Conservation (phyloP, 2,797 vertebrate genomes). For the Sphenopsis melanotis region DNA sequence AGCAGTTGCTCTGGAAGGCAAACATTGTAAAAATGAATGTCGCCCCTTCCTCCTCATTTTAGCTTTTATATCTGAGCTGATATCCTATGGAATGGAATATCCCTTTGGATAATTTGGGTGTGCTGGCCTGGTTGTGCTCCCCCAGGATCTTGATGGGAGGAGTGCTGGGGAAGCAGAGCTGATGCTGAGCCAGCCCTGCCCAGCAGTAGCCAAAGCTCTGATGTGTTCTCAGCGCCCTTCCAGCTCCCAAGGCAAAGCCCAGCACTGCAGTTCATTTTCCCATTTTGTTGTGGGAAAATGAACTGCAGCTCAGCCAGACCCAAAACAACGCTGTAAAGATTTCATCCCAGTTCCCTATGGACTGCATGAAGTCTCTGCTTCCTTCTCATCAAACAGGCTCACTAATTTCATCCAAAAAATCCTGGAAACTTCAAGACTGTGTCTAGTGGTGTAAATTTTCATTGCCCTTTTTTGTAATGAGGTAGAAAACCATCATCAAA, state of each 20-base stretch:
- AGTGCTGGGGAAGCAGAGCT: background rate
- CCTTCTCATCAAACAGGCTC: background rate
- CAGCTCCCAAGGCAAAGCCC: background rate
- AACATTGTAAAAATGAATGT: background rate
- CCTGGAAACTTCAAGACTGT: background rate
- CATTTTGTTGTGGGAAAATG: background rate
- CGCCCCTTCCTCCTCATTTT: background rate
- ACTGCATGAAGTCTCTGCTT: background rate
- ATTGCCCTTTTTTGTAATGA: background rate
- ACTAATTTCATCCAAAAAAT: background rate
- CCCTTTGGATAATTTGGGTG: background rate
- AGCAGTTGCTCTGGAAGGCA: background rate
- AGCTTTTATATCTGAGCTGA: background rate
- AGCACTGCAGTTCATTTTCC: background rate
- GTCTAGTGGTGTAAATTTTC: background rate
- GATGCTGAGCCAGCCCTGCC: background rate
- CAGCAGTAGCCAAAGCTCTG: background rate
- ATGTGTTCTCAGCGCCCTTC: background rate
- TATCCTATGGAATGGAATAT: rapidly evolving
- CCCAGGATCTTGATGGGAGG: background rate
- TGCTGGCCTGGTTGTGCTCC: background rate
- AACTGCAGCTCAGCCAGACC: background rate
- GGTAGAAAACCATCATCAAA: background rate
- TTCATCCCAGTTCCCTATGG: background rate
- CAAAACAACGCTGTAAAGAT: background rate